Conservation (phyloP, 2,888 invertebrate species). For the Argyra leucocephala region DNA sequence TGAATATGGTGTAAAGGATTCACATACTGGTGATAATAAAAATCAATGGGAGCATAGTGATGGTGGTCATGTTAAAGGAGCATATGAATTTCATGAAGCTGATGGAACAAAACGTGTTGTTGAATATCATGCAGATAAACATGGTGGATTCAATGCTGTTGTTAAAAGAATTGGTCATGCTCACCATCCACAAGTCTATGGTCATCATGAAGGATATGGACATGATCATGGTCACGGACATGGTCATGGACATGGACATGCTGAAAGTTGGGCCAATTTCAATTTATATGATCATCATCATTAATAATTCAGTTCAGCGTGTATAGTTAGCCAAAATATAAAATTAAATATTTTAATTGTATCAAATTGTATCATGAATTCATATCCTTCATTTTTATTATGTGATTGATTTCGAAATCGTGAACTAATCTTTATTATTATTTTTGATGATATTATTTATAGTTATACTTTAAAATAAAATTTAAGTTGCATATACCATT, state of each 20-base stretch:
- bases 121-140: conserved; percentile 45
- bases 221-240: conserved; percentile 28
- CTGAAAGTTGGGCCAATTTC: neutral
- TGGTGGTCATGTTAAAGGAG: conserved; percentile 46
- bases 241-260: neutral
- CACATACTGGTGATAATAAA: conserved; percentile 45
- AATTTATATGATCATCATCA: neutral
- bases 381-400: too few relatives aligned
- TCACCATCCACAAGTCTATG: conserved; percentile 24
- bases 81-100: conserved; percentile 45
- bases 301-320: too few relatives aligned
- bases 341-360: too few relatives aligned
- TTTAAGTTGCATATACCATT: too few relatives aligned
- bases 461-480: too few relatives aligned
- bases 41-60: conserved; percentile 47
- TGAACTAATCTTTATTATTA: too few relatives aligned
- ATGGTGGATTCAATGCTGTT: conserved; percentile 45
- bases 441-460: too few relatives aligned
- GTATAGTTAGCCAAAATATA: too few relatives aligned
- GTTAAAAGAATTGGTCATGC: conserved; percentile 45
- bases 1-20: conserved; percentile 46
- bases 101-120: conserved; percentile 47
- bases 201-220: conserved; percentile 1
- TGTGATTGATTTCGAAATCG: too few relatives aligned
- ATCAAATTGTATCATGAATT: too few relatives aligned